Evolutionary conservation across 2,113 vertebrate genomes (phyloP).

Genomic region (Cyphotilapia sp.): DNA sequence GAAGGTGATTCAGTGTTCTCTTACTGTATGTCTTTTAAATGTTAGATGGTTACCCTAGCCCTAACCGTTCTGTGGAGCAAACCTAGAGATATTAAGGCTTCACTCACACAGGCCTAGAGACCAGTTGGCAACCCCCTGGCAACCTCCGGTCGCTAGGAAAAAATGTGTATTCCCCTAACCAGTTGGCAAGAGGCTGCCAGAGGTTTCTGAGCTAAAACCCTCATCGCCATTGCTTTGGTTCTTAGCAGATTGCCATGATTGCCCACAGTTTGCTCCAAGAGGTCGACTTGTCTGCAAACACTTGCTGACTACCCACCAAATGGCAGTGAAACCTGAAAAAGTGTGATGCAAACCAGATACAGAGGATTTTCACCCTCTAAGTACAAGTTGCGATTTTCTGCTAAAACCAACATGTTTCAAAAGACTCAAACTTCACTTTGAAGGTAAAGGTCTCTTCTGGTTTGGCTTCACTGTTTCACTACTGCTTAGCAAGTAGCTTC

Average conservation of each 20-base stretch:
- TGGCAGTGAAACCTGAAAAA: not conserved
- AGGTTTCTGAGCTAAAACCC: not conserved
- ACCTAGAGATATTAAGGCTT: not conserved
- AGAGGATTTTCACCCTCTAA: not conserved
- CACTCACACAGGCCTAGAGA: not conserved
- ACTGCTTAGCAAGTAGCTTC: not conserved
- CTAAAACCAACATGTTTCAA: not conserved
- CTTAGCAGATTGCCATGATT: not conserved
- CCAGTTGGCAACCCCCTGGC: not conserved
- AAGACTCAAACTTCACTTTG: not conserved
- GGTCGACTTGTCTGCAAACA: not conserved
- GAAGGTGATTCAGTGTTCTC: slow-evolving; percentile 20
- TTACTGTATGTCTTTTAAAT: slow-evolving; percentile 3
- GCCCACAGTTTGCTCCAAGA: not conserved
- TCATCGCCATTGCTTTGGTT: not conserved
- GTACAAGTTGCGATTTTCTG: not conserved
- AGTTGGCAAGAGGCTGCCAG: not conserved
- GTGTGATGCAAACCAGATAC: not conserved
- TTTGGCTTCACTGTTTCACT: not conserved
- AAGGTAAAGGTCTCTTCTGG: not conserved
- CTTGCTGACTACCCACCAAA: not conserved
- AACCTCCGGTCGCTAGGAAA: not conserved
- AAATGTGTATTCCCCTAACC: not conserved
- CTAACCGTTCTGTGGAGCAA: not conserved
- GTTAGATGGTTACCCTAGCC: not conserved